These are phyloP conservation scores for Troides oblongomaculatus DNA, from an alignment of 2,888 invertebrate species.

Conservation along the genomic window DNA sequence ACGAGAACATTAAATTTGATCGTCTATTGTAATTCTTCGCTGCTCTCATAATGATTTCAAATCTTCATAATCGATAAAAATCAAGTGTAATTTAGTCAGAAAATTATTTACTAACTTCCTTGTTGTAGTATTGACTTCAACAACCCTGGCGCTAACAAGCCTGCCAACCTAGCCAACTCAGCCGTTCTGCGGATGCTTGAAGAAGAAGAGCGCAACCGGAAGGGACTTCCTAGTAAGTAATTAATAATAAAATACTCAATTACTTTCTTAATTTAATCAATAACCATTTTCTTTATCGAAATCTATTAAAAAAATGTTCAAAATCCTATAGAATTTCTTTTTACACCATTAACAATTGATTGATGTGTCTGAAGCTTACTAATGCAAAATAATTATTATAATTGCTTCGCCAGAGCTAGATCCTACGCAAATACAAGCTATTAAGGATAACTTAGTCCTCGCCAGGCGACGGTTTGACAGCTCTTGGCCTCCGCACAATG, in stretches of 20 bases:
- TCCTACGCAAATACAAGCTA: slow-evolving; percentile 68
- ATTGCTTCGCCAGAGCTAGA: slow-evolving; percentile 71
- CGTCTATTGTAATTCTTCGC: no score
- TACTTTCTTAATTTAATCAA: background rate
- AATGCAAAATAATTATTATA: slow-evolving; percentile 48
- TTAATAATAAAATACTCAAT: background rate
- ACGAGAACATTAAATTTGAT: no score
- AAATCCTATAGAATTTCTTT: background rate
- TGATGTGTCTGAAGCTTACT: slow-evolving; percentile 45
- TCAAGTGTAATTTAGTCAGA: background rate
- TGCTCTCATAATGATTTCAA: no score
- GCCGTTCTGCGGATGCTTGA: slow-evolving; percentile 91
- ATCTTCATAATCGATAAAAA: background rate
- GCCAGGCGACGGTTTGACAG: slow-evolving; percentile 61
- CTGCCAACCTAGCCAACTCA: slow-evolving; percentile 90
- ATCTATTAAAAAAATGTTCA: background rate
- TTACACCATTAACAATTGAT: background rate
- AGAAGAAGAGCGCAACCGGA: slow-evolving; percentile 88
- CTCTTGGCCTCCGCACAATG: slow-evolving; percentile 60
- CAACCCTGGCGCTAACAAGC: slow-evolving; percentile 84
- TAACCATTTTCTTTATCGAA: background rate
- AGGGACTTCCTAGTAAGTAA: slow-evolving; percentile 82
- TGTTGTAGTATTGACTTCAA: slow-evolving; percentile 88
- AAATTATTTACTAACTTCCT: slow-evolving; percentile 26
- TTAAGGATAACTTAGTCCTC: slow-evolving; percentile 64